Conservation (phyloP, 2,888 invertebrate genomes). For the Eupeodes latifasciatus region DNA sequence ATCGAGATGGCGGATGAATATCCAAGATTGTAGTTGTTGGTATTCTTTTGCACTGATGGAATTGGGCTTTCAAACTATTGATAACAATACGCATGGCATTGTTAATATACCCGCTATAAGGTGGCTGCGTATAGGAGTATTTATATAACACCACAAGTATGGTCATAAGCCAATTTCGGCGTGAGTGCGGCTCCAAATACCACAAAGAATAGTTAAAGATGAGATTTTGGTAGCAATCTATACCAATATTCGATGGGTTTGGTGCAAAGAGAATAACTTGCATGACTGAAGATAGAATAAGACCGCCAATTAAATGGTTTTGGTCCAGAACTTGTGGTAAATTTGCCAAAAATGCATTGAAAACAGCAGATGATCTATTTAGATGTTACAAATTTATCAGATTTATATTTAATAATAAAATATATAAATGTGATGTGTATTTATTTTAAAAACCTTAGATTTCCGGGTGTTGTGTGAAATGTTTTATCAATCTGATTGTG, state of each 20-base stretch:
- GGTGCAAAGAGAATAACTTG: constrained; percentile 93
- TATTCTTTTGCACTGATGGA: constrained; percentile 94
- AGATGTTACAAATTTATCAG: no score
- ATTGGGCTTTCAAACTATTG: constrained; percentile 95
- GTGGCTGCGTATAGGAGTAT: constrained; percentile 91
- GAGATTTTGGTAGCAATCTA: constrained; percentile 87
- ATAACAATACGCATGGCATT: constrained; percentile 94
- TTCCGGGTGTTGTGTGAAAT: constrained; percentile 95
- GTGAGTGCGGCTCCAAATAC: constrained; percentile 93
- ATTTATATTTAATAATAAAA: no score
- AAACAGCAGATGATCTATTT: constrained; percentile 94
- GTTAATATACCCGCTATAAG: constrained; percentile 89
- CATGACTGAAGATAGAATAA: constrained; percentile 93
- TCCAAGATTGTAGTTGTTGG: constrained; percentile 92
- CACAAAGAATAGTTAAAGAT: constrained; percentile 91
- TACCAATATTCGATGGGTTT: constrained; percentile 88
- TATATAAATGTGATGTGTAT: background rate
- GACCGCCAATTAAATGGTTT: constrained; percentile 96
- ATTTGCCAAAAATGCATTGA: constrained; percentile 97
- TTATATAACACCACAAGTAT: constrained; percentile 97
- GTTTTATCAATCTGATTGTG: constrained; percentile 96
- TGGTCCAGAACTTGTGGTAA: constrained; percentile 97
- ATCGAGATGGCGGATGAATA: constrained; percentile 86
- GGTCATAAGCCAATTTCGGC: constrained; percentile 97
- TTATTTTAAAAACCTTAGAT: constrained; percentile 87